Evolutionary conservation across 1,140 invertebrate genomes (phyloP).

Genomic region (Drosophila eugracilis): DNA sequence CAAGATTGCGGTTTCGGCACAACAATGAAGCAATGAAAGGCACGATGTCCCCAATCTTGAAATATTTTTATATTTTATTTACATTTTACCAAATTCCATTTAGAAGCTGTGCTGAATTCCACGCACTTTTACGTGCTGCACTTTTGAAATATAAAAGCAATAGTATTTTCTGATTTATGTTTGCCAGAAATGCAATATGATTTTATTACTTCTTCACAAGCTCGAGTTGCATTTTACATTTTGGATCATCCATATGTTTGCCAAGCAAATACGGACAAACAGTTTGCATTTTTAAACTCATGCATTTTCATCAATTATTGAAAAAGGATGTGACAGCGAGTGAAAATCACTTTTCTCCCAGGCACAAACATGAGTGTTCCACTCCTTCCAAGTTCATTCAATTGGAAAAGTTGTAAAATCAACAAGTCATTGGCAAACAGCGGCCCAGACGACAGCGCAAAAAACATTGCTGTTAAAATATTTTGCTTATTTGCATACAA

Average conservation of each 20-base stretch:
- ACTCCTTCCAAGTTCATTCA: constrained; percentile 50
- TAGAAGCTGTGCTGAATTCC: constrained; percentile 39
- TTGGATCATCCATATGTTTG: constrained; percentile 32
- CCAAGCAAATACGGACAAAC: constrained; percentile 19
- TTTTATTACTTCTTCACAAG: constrained; percentile 32
- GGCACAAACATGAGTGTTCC: constrained; percentile 33
- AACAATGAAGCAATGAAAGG: constrained; percentile 30
- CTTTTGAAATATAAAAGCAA: no score
- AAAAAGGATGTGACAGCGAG: constrained; percentile 45
- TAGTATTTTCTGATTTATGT: constrained; percentile 46
- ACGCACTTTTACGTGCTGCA: constrained; percentile 54
- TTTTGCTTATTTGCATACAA: constrained; percentile 73
- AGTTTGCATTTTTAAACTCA: constrained; percentile 24
- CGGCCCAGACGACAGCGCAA: constrained; percentile 49
- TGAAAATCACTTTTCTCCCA: constrained; percentile 38
- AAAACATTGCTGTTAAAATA: constrained; percentile 68
- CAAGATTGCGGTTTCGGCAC: constrained; percentile 39
- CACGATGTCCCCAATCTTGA: constrained; percentile 56
- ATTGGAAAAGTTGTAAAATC: constrained; percentile 81
- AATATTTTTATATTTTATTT: constrained; percentile 79
- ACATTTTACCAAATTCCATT: constrained; percentile 52
- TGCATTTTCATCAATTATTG: constrained; percentile 58
- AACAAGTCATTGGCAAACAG: constrained; percentile 79
- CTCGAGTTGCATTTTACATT: constrained; percentile 11
- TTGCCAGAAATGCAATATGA: constrained; percentile 54